These are phyloP conservation scores for Sarcophaga rosellei DNA, from an alignment of 2,888 invertebrate genomes.

Conservation along the genomic window DNA sequence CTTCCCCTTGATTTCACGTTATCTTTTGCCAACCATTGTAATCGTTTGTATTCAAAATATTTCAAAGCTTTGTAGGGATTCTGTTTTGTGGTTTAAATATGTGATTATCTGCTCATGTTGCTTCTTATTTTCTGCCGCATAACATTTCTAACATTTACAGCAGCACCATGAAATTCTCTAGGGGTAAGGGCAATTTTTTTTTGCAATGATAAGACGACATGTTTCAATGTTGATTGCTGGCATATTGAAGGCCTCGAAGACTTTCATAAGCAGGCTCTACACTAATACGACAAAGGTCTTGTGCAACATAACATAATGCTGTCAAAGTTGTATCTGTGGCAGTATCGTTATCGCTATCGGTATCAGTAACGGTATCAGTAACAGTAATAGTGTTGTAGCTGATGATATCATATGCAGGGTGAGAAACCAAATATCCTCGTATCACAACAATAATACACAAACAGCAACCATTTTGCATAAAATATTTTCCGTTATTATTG, in stretches of 20 bases:
- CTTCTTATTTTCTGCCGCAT: background rate
- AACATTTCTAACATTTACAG: background rate
- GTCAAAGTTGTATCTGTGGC: background rate
- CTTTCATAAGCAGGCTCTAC: background rate
- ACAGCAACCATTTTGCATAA: slow-evolving; percentile 14
- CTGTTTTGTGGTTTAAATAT: too few relatives aligned
- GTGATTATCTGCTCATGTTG: too few relatives aligned
- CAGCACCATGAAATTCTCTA: background rate
- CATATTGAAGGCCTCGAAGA: background rate
- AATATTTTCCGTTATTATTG: background rate
- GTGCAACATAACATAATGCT: background rate
- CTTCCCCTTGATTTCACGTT: too few relatives aligned
- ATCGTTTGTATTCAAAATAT: too few relatives aligned
- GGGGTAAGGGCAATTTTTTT: background rate
- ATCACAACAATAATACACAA: background rate
- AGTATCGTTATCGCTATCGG: background rate
- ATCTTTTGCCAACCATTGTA: too few relatives aligned
- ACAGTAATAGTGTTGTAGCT: background rate
- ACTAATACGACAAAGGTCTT: too few relatives aligned
- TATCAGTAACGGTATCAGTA: background rate
- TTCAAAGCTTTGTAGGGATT: too few relatives aligned
- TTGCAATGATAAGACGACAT: background rate
- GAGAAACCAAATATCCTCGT: background rate
- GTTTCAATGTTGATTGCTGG: background rate
- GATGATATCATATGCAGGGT: background rate